Evolutionary conservation across 1,140 invertebrate genomes (phyloP), one percentile per base, ranked within the genome.

Genomic region (Chlorops oryzae): DNA sequence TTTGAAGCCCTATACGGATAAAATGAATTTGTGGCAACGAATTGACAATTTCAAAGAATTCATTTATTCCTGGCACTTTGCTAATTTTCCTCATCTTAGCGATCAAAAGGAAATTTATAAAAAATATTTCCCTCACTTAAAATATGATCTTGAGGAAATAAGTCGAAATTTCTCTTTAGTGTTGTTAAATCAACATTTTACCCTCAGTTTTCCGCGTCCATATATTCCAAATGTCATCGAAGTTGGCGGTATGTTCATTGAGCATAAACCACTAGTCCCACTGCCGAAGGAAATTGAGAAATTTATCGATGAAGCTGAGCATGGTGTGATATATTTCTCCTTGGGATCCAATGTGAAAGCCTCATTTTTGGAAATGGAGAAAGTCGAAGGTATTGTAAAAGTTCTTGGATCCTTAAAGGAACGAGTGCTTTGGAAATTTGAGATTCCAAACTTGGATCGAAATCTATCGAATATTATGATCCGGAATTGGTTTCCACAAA

Each of bases 401-500:
- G 73, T 77, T 3, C 76, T 84, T 28, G 62, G 50, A 9, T 62
- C 67, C 32, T 52, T 84, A 0, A 78, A 79, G 7, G 74, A 80
- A 35, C 78, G 73, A 32, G 73, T 84, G 2, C 51, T 84, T 0
- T 82, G 78, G 81, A 84, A 84, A 61, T 84, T 75, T 75, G 81
- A 83, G 59, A 72, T 71, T 2, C 76, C 79, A 4, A 58, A 60
- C 23, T 52, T 80, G 9, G 65, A 74, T 5, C 7, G 7, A 9
- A 72, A 76, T 51, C 71, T 80, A 1, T 47, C 64, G 0, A 86
- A 86, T 69, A 65, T 87, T 1, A 70, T 78, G 47, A 59, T 81
- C 1, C 69, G 64, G 27, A 78, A 77, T 43, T 86, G 84, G 84
- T 57, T 84, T 3, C 83, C 83, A 0, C 83, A 87, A 59, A 79